Evolutionary conservation across 2,888 invertebrate genomes (phyloP), one percentile per base, ranked within the genome.

Genomic region (Sarcophaga caerulescens): DNA sequence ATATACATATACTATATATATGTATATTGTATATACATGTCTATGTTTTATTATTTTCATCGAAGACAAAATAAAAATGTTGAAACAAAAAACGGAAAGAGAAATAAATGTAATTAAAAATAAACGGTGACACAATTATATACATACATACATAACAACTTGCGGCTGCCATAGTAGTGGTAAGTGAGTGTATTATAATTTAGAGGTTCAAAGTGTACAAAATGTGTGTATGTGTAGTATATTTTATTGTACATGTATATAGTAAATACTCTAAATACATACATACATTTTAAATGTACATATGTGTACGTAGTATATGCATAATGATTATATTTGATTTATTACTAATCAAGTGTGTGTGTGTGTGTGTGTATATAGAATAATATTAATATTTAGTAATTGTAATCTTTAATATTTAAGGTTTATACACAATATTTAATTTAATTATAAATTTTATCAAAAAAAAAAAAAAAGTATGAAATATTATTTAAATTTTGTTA

Each of bases 71-170:
- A 62, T 69, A 78, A 70, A 75, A 75, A 66, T 45, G 14, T 76
- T 12, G 57, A 73, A 66, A 80, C 44, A 80, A 71, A 66, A 71
- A 35, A 68, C 45, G 73, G 77, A 23, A 78, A 74, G 63, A 85
- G 74, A 23, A 78, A 74, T 63, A 85, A 84, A 84, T 84, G 81
- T 76, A 84, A 86, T 86, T 86, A 86, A 86, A 86, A 86, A 86
- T 86, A 86, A 86, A 86, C 86, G 86, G 86, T 86, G 86, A 86
- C 86, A 86, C 81, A 85, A 73, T 85, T 86, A 85, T 76, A 82
- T 82, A 73, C 57, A 77, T 82, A 73, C 57, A 77, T 82, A 75
- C 52, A 81, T 66, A 85, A 85, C 85, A 81, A 81, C 68, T 81
- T 80, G 80, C 73, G 80, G 81, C 81, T 84, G 81, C 66, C 74